Percentiles rank a stretch among this genome's conserved stretches.
Conservation (phyloP, 2,113 vertebrate genomes). For the Ivindomyrus marchei region DNA sequence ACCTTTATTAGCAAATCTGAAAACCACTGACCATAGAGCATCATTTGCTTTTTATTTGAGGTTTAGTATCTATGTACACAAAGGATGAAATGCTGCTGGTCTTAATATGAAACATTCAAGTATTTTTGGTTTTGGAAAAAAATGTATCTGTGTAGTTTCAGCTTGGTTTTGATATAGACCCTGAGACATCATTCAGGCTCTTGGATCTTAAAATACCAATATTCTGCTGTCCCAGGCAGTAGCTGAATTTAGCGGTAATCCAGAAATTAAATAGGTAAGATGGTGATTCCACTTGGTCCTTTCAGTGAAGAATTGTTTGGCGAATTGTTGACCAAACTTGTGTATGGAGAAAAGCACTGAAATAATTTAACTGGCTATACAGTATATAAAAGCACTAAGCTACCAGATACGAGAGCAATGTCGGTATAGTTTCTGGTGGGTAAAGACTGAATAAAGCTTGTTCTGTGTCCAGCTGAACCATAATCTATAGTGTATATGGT, state of each 20-base stretch:
- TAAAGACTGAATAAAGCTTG: neutral
- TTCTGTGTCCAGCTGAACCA: neutral
- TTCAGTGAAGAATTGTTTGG: neutral
- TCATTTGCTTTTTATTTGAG: neutral
- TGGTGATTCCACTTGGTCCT: neutral
- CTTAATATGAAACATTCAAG: neutral
- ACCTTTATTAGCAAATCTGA: neutral
- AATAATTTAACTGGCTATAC: neutral
- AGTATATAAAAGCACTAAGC: neutral
- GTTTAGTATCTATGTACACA: neutral
- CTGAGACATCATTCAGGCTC: neutral
- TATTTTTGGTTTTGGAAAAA: neutral
- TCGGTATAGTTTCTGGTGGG: neutral
- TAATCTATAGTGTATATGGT: neutral
- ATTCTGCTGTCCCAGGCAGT: neutral
- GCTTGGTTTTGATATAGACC: neutral
- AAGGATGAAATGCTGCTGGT: neutral
- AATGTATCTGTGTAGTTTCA: neutral
- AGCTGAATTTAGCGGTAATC: neutral
- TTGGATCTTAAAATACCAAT: neutral
- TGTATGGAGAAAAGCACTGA: neutral
- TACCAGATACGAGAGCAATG: neutral
- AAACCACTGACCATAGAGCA: neutral
- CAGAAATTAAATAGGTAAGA: neutral
- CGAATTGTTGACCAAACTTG: neutral